Base-by-base conservation (phyloP, 2,797 vertebrate species). In the Gorsachius magnificus region DNA sequence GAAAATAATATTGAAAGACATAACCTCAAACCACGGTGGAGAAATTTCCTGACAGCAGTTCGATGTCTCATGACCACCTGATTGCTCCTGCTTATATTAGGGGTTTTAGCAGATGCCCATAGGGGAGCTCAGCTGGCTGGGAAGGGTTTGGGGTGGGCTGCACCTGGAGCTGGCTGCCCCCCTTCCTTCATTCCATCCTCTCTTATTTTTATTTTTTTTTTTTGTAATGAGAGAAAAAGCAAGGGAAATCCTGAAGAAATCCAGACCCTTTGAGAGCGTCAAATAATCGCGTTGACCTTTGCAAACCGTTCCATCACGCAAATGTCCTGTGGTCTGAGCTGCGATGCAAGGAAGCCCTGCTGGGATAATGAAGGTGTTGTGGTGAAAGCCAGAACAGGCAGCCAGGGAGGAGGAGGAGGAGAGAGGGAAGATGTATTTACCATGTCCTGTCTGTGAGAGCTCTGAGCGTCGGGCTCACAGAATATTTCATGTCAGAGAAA, bases 11-110 rank as follows among this genome's bases (percentile, higher is more conserved):
- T 89, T 84, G 75, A 84, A 94, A 95, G 88, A 94, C 92, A 87
- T 17, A 94, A 96, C 96, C 97, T 97, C 97, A 97, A 86, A 96
- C 96, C 92, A 20, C 35, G 78, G 68, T 24, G 60, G 91, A 83
- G 96, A 95, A 66, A 75, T 88, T 93, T 96, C 95, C 97, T 68
- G 66, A 93, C 58, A 77, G 86, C 84, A 74, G 72, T 53, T 78
- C 4, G 11, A 8, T 43, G 3, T 86, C 92, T 93, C 28, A 9
- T 58, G 81, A 87, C 87, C 96, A 96, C 97, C 95, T 85, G 96
- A 84, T 87, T 3, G 7, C 58, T 54, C 66, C 85, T 61, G 74
- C 58, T 83, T 60, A 8, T 48, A 21, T 13, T 22, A 14, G 56
- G 79, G 80, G 66, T 43, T 81, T 85, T 26, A 83, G 74, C 63